Evolutionary conservation across 2,888 invertebrate species (phyloP).

Genomic region (Lasioglossum leucozonium): DNA sequence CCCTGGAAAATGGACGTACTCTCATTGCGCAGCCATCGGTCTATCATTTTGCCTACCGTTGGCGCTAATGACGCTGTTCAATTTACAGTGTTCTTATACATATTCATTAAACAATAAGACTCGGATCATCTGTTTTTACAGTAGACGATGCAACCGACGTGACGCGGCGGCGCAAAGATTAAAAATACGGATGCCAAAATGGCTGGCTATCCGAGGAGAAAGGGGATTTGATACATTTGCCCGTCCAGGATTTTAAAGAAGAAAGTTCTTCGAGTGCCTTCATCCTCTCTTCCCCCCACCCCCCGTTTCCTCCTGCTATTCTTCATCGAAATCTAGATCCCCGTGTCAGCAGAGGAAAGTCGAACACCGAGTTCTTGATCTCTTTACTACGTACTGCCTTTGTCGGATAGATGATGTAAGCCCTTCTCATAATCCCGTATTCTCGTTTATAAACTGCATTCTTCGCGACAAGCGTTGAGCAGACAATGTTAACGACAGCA

Average conservation of each 20-base stretch:
- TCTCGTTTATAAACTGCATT: background rate
- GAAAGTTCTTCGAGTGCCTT: slow-evolving; percentile 56
- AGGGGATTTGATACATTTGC: slow-evolving; percentile 58
- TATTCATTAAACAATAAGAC: too few relatives aligned
- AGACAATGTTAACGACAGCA: too few relatives aligned
- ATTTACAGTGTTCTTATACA: background rate
- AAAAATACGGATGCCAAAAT: slow-evolving; percentile 42
- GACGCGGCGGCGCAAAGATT: slow-evolving; percentile 17
- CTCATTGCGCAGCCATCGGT: background rate
- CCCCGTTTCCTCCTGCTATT: slow-evolving; percentile 48
- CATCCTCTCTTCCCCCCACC: slow-evolving; percentile 52
- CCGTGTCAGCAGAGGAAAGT: slow-evolving; percentile 56
- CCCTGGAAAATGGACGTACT: background rate
- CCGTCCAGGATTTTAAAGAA: slow-evolving; percentile 51
- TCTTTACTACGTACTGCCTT: slow-evolving; percentile 50
- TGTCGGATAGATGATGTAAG: slow-evolving; percentile 23
- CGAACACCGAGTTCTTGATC: slow-evolving; percentile 57
- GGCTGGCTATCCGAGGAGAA: slow-evolving; percentile 41
- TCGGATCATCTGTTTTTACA: background rate
- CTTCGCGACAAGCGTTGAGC: background rate
- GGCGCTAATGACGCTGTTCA: background rate
- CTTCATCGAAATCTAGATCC: slow-evolving; percentile 66
- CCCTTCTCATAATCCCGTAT: slow-evolving; percentile 22
- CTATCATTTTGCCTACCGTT: background rate
- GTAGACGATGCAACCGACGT: slow-evolving; percentile 19